Evolutionary conservation across 2,888 invertebrate genomes (phyloP), one percentile per base, ranked within the genome.

Genomic region (Tetragonisca angustula): DNA sequence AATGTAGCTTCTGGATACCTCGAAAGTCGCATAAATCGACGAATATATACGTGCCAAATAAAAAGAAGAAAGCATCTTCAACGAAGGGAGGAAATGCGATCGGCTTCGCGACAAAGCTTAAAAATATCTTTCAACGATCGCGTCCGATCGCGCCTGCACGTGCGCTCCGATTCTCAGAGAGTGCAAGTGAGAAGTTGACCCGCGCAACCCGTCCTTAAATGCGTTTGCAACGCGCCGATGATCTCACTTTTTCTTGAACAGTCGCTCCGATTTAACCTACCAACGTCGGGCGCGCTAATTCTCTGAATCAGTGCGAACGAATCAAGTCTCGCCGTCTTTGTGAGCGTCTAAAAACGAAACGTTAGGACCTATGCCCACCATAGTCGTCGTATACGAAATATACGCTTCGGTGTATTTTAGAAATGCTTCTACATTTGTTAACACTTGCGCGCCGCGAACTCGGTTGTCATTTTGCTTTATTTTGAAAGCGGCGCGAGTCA

Each of bases 161-260:
- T 68, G 86, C 72, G 24, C 65, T 27, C n/a, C 64, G 32, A 50
- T 36, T 32, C 62, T 19, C 11, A 43, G 32, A 70, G 76, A 76
- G 67, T 68, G 81, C 70, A 76, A 56, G 32, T 67, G 85, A 68
- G 61, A 71, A 76, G 68, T 81, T 88, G 86, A 87, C 86, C 86
- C 86, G 79, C 19, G 81, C 71, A 76, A 88, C 84, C 81, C 77
- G 61, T 84, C 70, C 76, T 88, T 81, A 84, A 86, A 81, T 27
- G 77, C 84, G 50, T n/a, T 24, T 69, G 27, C 77, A 70, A 65
- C 49, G 59, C 43, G 17, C 61, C 67, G 88, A 89, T 88, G 89
- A 88, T 89, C 86, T 88, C 88, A 88, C 64, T 59, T 64, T 27
- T 43, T 68, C 68, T 13, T 52, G 61, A 54, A 32, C 67, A 54